phyloP scores from a whole-genome alignment of 2,113 vertebrate genomes.

The Acanthisitta chloris region DNA sequence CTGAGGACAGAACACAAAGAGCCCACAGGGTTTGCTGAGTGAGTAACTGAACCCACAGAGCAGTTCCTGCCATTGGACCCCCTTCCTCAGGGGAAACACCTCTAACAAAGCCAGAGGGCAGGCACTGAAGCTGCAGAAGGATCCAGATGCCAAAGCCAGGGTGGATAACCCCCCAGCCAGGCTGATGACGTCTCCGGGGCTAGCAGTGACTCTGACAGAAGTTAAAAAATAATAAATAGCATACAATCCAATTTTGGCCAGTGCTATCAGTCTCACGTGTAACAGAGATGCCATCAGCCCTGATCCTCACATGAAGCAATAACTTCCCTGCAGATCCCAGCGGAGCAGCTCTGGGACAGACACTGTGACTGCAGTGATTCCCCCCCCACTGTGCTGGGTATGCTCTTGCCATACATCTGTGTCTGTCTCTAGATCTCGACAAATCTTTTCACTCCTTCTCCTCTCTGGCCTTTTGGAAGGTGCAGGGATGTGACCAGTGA shows the following conservation, averaged over 20 bases:
- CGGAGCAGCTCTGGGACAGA: constrained; percentile 18
- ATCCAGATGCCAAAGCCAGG: neutral
- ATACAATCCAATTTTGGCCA: constrained; percentile 64
- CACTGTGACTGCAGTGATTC: neutral
- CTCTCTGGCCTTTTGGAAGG: neutral
- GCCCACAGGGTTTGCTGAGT: neutral
- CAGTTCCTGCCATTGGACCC: neutral
- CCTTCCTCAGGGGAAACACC: neutral
- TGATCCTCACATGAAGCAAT: constrained; percentile 68
- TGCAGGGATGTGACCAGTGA: neutral
- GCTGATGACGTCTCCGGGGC: constrained; percentile 29
- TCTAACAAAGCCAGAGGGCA: neutral
- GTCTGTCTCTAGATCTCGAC: neutral
- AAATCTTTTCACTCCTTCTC: neutral
- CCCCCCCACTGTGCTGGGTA: constrained; percentile 21
- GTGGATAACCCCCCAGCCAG: constrained; percentile 12
- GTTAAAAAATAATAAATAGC: constrained; percentile 67
- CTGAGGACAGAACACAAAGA: neutral
- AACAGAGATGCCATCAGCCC: constrained; percentile 61
- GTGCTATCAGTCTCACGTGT: constrained; percentile 28
- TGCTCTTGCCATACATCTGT: neutral
- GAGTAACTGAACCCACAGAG: neutral
- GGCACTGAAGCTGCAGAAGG: neutral
- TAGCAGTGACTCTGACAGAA: constrained; percentile 56
- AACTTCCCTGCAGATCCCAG: constrained; percentile 60